These are phyloP conservation scores for Gonioctena quinquepunctata DNA, from an alignment of 1,140 invertebrate genomes.

Conservation along the genomic window DNA sequence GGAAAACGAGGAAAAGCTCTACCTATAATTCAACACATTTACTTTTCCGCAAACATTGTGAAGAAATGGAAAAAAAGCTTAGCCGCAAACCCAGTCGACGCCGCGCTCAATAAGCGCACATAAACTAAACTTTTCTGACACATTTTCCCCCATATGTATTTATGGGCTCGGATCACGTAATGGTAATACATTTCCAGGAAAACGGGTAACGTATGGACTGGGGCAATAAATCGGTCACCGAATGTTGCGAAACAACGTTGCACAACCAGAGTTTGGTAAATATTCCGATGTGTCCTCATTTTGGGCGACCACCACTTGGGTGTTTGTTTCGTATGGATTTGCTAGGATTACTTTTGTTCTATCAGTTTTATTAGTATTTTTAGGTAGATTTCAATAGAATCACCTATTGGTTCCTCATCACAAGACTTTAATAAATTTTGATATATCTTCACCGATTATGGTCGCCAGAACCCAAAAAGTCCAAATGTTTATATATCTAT, in stretches of 20 bases:
- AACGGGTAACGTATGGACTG: neutral
- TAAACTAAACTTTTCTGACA: neutral
- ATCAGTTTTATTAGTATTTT: too few relatives aligned
- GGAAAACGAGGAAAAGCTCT: neutral
- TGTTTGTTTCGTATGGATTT: too few relatives aligned
- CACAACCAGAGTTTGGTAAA: neutral
- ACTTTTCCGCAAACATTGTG: neutral
- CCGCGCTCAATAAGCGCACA: neutral
- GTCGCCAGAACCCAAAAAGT: too few relatives aligned
- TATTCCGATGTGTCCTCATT: too few relatives aligned
- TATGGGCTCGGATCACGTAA: conserved; percentile 2
- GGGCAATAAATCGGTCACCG: neutral
- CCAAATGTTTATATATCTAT: too few relatives aligned
- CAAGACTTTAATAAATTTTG: too few relatives aligned
- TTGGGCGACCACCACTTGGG: too few relatives aligned
- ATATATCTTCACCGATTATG: too few relatives aligned
- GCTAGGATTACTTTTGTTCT: too few relatives aligned
- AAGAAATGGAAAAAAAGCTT: neutral
- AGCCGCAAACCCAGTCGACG: neutral
- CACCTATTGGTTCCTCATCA: too few relatives aligned
- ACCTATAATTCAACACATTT: neutral
- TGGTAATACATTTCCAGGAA: neutral
- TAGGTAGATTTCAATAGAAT: too few relatives aligned
- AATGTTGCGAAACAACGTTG: neutral
- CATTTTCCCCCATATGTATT: neutral